phyloP scores from a whole-genome alignment of 2,888 invertebrate genomes.

The Pinctada fucata region DNA sequence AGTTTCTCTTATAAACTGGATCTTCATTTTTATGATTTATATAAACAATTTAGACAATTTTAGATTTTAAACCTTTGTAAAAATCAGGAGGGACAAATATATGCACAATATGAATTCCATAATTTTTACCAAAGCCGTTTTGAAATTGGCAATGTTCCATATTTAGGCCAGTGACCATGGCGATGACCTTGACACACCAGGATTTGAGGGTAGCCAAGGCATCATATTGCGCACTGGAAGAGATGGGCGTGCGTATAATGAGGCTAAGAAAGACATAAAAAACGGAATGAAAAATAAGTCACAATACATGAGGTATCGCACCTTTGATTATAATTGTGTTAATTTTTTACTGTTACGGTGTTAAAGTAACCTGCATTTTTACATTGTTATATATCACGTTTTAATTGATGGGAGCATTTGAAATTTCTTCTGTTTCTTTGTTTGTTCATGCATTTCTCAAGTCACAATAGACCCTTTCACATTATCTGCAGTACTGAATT shows the following conservation, averaged over 20 bases:
- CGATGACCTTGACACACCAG: constrained; percentile 22
- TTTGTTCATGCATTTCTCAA: too few species aligned
- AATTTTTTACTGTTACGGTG: neutral
- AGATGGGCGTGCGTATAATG: constrained; percentile 45
- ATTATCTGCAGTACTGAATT: too few species aligned
- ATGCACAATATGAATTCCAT: too few species aligned
- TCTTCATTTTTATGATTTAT: too few species aligned
- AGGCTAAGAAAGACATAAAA: constrained; percentile 46
- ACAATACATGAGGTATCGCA: constrained; percentile 14
- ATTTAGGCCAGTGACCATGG: constrained; percentile 35
- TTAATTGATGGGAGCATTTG: neutral
- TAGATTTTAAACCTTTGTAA: too few species aligned
- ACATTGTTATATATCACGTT: constrained; percentile 1
- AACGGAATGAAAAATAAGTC: constrained; percentile 15
- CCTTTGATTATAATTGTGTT: neutral
- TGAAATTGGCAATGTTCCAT: neutral
- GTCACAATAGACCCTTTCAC: too few species aligned
- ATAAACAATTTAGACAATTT: too few species aligned
- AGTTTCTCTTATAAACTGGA: too few species aligned
- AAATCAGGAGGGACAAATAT: too few species aligned
- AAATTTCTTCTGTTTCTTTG: neutral
- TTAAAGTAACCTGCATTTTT: neutral
- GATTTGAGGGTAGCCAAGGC: constrained; percentile 43
- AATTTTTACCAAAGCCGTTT: too few species aligned
- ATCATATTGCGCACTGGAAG: constrained; percentile 61